These are phyloP conservation scores for Agrochola litura DNA, from an alignment of 2,888 invertebrate species.

Conservation along the genomic window DNA sequence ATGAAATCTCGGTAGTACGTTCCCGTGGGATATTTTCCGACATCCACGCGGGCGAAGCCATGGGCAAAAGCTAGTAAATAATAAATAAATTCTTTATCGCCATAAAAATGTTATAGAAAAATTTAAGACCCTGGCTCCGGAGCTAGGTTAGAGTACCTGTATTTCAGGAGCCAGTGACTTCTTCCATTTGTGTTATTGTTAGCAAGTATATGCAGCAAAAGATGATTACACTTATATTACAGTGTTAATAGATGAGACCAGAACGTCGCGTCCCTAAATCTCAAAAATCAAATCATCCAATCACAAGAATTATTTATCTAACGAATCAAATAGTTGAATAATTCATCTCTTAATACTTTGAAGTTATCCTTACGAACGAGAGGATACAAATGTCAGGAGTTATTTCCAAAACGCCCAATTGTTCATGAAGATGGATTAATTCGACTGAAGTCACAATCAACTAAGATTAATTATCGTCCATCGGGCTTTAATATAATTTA, in stretches of 20 bases:
- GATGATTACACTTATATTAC: no score
- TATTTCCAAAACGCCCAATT: constrained; percentile 36
- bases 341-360: constrained; percentile 38
- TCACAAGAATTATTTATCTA: constrained; percentile 16
- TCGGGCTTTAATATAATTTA: constrained; percentile 25
- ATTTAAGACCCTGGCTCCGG: no score
- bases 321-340: constrained; percentile 44
- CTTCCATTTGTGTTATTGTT: no score
- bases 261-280: neutral
- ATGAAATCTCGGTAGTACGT: no score
- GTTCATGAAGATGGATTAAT: constrained; percentile 37
- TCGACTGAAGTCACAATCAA: constrained; percentile 39
- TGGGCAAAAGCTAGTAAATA: no score
- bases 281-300: constrained; percentile 3
- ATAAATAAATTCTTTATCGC: no score
- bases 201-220: no score
- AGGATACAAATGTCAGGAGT: constrained; percentile 35
- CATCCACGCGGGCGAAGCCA: no score
- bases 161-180: no score
- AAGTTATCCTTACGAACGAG: constrained; percentile 39
- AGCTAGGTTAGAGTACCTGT: no score
- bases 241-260: neutral
- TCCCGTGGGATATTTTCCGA: no score
- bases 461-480: constrained; percentile 31
- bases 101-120: no score